Evolutionary conservation across 2,888 invertebrate genomes (phyloP), one percentile per base, ranked within the genome.

Genomic region (Xanthostigma xanthostigma): DNA sequence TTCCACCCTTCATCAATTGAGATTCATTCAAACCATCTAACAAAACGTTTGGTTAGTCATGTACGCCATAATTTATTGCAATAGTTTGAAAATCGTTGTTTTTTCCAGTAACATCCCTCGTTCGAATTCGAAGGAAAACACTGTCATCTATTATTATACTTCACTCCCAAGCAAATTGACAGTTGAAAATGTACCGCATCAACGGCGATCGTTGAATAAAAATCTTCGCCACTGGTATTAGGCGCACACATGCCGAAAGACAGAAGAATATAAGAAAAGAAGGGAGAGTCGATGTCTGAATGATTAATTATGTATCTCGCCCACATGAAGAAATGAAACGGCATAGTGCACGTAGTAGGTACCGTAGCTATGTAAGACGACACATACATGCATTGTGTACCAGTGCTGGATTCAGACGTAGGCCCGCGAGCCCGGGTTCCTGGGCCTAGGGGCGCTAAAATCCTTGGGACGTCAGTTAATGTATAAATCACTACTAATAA

Each of bases 381-480:
- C 27, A 27, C 27, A 27, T 27, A 6, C 27, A 27, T 3, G 27
- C 27, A 27, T 27, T 3, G 5, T 27, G 27, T 27, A 27, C 27
- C 27, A 6, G 27, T 27, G 27, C 27, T 36, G 38, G 35, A 45
- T 37, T 33, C 13, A 38, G 38, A 8, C 8, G 38, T 17, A 37
- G 45, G 35, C 45, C 37, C 45, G 38, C 11, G n/a, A 38, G 35
- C 38, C 17, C 45, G 48, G 48, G 47, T 36, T 13, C 42, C 33
- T 14, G 44, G 11, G 34, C 33, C 9, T 37, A 11, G 42, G 41
- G 34, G 47, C 27, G 42, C 45, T 49, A 49, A 51, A 49, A 44
- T 51, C 49, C 49, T 46, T 43, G 36, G 47, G 39, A 33, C 44
- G 41, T 49, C 37, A 44, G 41, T 35, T 36, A 8, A 8, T 9